Evolutionary conservation across 2,888 invertebrate species (phyloP), one percentile per base, ranked within the genome.

Genomic region (Heliconius ismenius): DNA sequence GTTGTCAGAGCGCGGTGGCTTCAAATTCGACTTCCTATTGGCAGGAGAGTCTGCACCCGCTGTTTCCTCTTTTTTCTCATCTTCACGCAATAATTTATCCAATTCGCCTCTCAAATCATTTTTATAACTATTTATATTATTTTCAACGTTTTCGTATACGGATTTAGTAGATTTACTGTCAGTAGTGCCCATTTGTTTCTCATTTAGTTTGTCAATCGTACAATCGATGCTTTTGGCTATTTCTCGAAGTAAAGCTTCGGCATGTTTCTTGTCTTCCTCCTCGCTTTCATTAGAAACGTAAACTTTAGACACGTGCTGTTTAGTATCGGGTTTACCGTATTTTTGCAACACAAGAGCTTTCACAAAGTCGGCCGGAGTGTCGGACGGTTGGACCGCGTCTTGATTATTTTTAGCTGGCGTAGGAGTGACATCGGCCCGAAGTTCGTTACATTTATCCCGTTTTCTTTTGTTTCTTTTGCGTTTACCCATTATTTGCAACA

Each of bases 401-500:
- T 79, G 83, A 77, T 81, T 93, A 93, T 93, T 93, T 92, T 89
- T 85, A 89, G 87, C 88, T 73, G 84, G 85, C 82, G 88, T 87
- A 82, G 89, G 89, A 80, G 86, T 81, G 81, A 69, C 81, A 79
- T 78, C 78, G 70, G 80, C 87, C 83, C 79, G 83, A 80, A 72
- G 77, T 75, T 85, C 87, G 73, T 88, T 90, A 82, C 88, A 90
- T 77, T 86, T 89, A 70, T 93, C 91, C 2, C 90, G 83, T 82
- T 89, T 90, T 77, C 88, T 88, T 79, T 89, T 91, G 36, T 88
- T 89, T 76, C 86, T 88, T 77, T 85, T 90, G 62, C 88, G 83
- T 80, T 92, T 94, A 0, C 94, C 92, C 94, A 94, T 94, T 68
- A 92, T 93, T 79, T 92, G 89, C 15, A 94, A 84, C 43, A 94